Percentiles rank a stretch among this genome's conserved stretches.
phyloP scores from a whole-genome alignment of 2,888 invertebrate genomes.

The Eledona agricola region DNA sequence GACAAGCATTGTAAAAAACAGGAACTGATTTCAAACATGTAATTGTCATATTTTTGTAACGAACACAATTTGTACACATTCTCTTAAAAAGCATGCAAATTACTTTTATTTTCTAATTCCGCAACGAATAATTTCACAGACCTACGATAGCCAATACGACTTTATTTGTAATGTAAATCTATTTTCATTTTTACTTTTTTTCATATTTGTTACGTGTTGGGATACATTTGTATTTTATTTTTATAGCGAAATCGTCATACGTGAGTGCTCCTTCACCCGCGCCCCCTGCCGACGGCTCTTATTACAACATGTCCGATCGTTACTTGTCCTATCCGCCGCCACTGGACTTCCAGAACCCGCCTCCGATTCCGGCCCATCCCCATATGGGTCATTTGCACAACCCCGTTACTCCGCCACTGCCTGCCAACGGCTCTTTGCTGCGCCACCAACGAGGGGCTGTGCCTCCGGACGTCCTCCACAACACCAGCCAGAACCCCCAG shows the following conservation, averaged over 20 bases:
- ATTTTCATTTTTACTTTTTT: too few relatives aligned
- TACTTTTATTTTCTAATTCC: too few relatives aligned
- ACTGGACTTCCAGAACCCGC: conserved; percentile 69
- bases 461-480: conserved; percentile 62
- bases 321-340: conserved; percentile 84
- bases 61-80: too few relatives aligned
- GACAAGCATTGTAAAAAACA: too few relatives aligned
- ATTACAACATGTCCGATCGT: conserved; percentile 83
- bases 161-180: too few relatives aligned
- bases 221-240: too few relatives aligned
- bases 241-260: conserved; percentile 70
- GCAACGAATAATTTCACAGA: too few relatives aligned
- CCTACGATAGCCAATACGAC: too few relatives aligned
- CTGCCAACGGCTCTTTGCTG: conserved; percentile 59
- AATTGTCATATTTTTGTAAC: too few relatives aligned
- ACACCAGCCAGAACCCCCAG: conserved; percentile 61
- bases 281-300: conserved; percentile 80
- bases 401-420: conserved; percentile 55
- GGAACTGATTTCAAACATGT: too few relatives aligned
- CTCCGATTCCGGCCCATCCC: conserved; percentile 59
- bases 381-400: conserved; percentile 64
- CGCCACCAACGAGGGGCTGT: conserved; percentile 57
- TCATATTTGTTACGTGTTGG: too few relatives aligned
- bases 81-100: too few relatives aligned
- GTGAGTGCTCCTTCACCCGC: conserved; percentile 76